Conservation (phyloP, 2,113 vertebrate species). For the Lynx canadensis region DNA sequence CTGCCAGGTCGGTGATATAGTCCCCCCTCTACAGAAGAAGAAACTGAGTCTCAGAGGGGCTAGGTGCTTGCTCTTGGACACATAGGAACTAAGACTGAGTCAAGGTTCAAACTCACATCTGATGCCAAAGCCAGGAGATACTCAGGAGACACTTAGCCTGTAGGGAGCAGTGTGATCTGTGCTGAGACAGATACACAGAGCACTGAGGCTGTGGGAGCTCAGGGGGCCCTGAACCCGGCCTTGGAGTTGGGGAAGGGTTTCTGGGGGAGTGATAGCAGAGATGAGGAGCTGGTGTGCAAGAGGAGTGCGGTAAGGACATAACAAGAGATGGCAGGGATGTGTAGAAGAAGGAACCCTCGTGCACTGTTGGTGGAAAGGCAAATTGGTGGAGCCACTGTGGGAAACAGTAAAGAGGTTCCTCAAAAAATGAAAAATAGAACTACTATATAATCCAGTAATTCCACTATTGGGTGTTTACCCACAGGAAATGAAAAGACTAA, state of each 20-base stretch:
- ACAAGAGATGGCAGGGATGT: not conserved
- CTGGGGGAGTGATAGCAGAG: not conserved
- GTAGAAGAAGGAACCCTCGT: not conserved
- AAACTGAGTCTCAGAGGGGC: not conserved
- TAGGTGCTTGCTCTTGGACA: not conserved
- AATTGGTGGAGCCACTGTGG: not conserved
- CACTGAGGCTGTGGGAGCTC: not conserved
- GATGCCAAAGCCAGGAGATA: not conserved
- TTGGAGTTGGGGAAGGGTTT: not conserved
- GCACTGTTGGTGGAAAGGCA: not conserved
- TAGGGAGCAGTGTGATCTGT: not conserved
- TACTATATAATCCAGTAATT: not conserved
- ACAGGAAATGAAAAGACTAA: not conserved
- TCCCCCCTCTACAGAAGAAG: not conserved
- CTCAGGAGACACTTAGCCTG: not conserved
- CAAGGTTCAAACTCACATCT: not conserved
- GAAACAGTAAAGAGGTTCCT: not conserved
- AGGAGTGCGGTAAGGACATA: not conserved
- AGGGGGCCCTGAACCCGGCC: not conserved
- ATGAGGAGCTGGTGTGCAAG: not conserved
- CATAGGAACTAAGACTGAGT: not conserved
- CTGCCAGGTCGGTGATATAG: not conserved
- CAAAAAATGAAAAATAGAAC: not conserved
- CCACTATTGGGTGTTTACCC: not conserved
- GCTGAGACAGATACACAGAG: not conserved